Evolutionary conservation across 2,888 invertebrate species (phyloP), one percentile per base, ranked within the genome.

Genomic region (Augiades crinisus): DNA sequence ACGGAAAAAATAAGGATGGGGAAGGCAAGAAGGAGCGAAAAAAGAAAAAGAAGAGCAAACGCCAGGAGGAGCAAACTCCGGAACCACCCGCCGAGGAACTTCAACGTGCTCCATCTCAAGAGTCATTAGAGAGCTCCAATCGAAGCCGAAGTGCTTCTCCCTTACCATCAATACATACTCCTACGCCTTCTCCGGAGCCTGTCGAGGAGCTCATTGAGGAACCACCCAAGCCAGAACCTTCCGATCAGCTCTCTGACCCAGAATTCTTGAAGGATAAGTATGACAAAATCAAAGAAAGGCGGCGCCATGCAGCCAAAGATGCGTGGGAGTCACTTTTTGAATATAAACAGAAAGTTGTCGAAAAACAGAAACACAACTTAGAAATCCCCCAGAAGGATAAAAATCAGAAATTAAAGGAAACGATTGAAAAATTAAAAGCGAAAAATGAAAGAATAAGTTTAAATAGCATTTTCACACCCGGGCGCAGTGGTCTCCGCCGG

Each of bases 351-450:
- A 87, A 87, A 63, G 66, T 76, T 53, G 71, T 65, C 51, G 85
- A 81, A 45, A 85, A 84, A 68, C 78, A 78, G 64, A 81, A 79
- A 63, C 74, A 78, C 58, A 81, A 78, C 63, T 58, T 78, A 14
- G 65, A 72, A 34, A 61, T 78, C 38, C 79, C 84, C 0, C 89
- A 85, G 58, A 90, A 83, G 63, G 89, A 90, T 13, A 91, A 90
- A 67, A 90, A 91, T 67, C 82, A 83, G 54, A 91, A 90, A 55
- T 65, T 90, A 21, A 75, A 83, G 37, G 91, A 91, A 68, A 93
- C 92, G 0, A 93, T 93, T 47, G 92, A 92, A 72, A 93, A 92
- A 68, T 67, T 93, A 8, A 93, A 92, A 75, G 92, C 92, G 7
- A 93, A 92, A 70, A 92, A 91, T 68, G 91, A 91, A 63, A 90